Base-by-base conservation (phyloP, 2,888 invertebrate species). In the Tipula helvola region DNA sequence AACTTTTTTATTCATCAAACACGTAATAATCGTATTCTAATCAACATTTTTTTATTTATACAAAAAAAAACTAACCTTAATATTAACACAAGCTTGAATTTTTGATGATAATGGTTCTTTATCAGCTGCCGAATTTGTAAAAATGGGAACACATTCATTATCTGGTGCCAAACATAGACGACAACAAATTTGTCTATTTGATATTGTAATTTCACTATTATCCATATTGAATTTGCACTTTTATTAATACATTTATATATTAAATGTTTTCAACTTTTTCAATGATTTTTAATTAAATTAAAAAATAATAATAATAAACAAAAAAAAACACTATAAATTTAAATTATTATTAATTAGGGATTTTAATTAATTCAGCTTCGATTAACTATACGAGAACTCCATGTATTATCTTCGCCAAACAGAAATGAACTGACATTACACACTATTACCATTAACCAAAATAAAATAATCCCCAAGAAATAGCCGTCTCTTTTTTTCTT, bases 61-160 rank as follows among this genome's bases (percentile, higher is more conserved):
- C 28, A 28, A 28, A 28, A 42, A 42, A 85, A 87, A 89, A 90
- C 91, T 91, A 89, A 92, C 92, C 91, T 91, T 91, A 88, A 92
- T 90, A 89, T 90, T 90, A 88, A 92, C 91, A 90, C 92, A 92
- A 88, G 91, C 90, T 87, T 90, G 89, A 88, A 92, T 92, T 90
- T 92, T 92, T 87, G 89, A 90, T 87, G 90, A 89, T 89, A 92
- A 89, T 87, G 92, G 91, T 88, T 91, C 92, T 89, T 91, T 91
- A 89, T 92, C 92, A 89, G 92, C 91, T 86, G 91, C 91, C 89
- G 90, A 91, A 89, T 91, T 91, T 88, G 91, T 91, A 88, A 91
- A 90, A 89, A 92, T 91, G 87, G 91, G 91, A 89, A 92, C 91
- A 90, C 92, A 92, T 89, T 92, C 92, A 87, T 89, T 90, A 88